These are phyloP conservation scores for Lasaia peninsularis DNA, from an alignment of 1,140 invertebrate species.

Conservation along the genomic window DNA sequence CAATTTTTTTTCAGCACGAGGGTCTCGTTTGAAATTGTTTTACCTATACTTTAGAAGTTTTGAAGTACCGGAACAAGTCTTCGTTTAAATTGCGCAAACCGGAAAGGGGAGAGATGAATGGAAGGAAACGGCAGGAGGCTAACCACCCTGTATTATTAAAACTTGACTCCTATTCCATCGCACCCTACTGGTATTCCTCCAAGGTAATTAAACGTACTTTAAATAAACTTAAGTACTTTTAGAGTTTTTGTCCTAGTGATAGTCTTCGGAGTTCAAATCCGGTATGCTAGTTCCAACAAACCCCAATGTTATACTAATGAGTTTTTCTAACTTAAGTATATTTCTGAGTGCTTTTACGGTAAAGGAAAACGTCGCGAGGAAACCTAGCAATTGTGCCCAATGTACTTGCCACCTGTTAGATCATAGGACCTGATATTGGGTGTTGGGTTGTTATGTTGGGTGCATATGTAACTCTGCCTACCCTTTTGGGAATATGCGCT, in stretches of 20 bases:
- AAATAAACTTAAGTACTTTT: slow-evolving; percentile 38
- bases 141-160: slow-evolving; percentile 71
- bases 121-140: slow-evolving; percentile 62
- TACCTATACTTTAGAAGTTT: slow-evolving; percentile 69
- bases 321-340: too few relatives aligned
- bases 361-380: too few relatives aligned
- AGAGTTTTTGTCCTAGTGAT: too few relatives aligned
- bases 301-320: too few relatives aligned
- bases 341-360: too few relatives aligned
- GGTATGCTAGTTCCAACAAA: too few relatives aligned
- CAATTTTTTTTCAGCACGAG: slow-evolving; percentile 12
- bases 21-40: slow-evolving; percentile 52
- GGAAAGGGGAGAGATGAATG: slow-evolving; percentile 72
- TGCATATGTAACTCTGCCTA: not conserved
- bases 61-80: slow-evolving; percentile 69
- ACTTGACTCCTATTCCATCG: slow-evolving; percentile 58
- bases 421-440: not conserved
- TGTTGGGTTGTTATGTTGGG: not conserved
- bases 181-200: slow-evolving; percentile 41
- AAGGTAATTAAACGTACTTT: slow-evolving; percentile 44
- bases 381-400: too few relatives aligned
- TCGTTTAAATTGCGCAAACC: slow-evolving; percentile 71
- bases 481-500: too few relatives aligned
- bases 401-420: slow-evolving; percentile 5
- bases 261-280: too few relatives aligned